These are phyloP conservation scores for Teleogryllus occipitalis DNA, from an alignment of 1,140 invertebrate genomes.

Conservation along the genomic window DNA sequence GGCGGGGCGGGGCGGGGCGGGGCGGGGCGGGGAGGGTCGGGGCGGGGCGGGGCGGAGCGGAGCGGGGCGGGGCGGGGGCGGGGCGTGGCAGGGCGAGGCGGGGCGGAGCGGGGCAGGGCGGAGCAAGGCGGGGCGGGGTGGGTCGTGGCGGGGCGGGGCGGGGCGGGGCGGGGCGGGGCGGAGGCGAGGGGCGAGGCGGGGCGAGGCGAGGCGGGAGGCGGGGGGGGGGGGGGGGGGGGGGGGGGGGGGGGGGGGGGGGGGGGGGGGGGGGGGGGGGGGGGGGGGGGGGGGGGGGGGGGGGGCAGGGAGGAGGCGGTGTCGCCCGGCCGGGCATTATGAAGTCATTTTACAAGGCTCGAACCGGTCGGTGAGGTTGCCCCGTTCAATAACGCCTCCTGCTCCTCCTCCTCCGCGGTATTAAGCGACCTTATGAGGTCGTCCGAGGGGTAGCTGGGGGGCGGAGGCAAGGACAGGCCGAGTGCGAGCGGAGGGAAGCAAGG, in stretches of 20 bases:
- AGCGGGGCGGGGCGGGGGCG: neutral
- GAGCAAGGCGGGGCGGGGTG: too few relatives aligned
- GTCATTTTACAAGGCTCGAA: constrained; percentile 4
- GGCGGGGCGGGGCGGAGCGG: too few relatives aligned
- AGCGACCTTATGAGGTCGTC: too few relatives aligned
- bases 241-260: neutral
- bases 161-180: neutral
- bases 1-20: neutral
- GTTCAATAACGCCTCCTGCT: too few relatives aligned
- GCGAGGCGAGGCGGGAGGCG: too few relatives aligned
- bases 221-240: neutral
- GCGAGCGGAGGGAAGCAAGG: too few relatives aligned
- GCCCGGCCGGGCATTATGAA: neutral
- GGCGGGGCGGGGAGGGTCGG: neutral
- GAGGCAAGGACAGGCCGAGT: too few relatives aligned
- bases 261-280: neutral
- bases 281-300: neutral
- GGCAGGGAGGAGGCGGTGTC: neutral
- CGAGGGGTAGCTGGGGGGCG: too few relatives aligned
- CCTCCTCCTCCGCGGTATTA: too few relatives aligned
- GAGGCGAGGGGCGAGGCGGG: neutral
- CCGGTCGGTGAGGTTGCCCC: neutral
- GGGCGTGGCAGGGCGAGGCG: neutral
- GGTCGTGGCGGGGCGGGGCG: too few relatives aligned
- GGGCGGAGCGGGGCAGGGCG: neutral